These are phyloP conservation scores for Lycorma delicatula DNA, from an alignment of 1,140 invertebrate species.

Conservation along the genomic window DNA sequence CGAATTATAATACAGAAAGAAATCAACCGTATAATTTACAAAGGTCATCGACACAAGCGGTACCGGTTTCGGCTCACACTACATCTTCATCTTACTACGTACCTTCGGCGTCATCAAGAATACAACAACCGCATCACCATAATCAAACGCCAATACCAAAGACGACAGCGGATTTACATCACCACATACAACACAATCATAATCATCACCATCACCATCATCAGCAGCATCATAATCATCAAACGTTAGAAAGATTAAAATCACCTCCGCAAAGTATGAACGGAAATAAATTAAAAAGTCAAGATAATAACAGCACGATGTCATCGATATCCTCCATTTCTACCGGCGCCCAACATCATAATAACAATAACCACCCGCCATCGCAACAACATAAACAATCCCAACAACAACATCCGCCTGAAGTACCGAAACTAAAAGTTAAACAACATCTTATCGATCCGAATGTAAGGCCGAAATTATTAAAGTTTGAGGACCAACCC, in stretches of 20 bases:
- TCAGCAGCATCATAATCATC: not conserved
- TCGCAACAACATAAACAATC: not conserved
- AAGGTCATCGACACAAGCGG: not conserved
- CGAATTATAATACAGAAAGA: not conserved
- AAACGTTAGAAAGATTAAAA: slow-evolving; percentile 15
- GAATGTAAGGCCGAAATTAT: slow-evolving; percentile 26
- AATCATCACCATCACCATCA: slow-evolving; percentile 3
- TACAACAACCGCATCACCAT: not conserved
- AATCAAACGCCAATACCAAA: not conserved
- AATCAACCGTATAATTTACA: not conserved
- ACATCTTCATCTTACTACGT: not conserved
- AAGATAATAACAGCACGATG: not conserved
- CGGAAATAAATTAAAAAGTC: not conserved
- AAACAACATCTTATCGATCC: slow-evolving; percentile 40
- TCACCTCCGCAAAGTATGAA: not conserved
- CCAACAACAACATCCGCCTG: slow-evolving; percentile 31
- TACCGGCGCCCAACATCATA: not conserved
- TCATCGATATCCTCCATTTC: not conserved
- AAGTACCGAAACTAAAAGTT: slow-evolving; percentile 37
- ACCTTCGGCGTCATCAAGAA: not conserved
- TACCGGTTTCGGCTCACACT: not conserved
- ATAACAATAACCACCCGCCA: not conserved
- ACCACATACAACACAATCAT: not conserved
- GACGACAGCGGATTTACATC: not conserved
- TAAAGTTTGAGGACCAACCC: slow-evolving; percentile 28